Evolutionary conservation across 2,113 vertebrate genomes (phyloP).

Genomic region (Gavialis gangeticus): DNA sequence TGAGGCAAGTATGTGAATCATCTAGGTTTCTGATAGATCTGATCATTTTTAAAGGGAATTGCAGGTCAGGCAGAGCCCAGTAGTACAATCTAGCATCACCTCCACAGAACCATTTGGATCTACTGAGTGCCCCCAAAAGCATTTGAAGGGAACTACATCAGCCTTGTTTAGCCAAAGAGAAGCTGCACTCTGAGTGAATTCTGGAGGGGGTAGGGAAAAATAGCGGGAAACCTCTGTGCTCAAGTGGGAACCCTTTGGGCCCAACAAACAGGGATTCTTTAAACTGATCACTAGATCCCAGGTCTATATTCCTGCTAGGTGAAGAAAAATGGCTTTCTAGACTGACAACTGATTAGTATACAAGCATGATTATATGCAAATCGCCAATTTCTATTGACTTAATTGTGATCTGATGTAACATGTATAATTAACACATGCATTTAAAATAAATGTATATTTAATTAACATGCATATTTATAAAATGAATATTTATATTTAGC

Average conservation of each 20-base stretch:
- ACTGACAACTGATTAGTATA: constrained; percentile 87
- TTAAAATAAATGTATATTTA: constrained; percentile 91
- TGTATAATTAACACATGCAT: constrained; percentile 87
- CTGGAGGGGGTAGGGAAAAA: background rate
- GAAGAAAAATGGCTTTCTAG: constrained; percentile 77
- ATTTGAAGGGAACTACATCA: background rate
- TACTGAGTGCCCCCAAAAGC: background rate
- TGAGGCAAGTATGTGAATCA: background rate
- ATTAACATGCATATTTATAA: constrained; percentile 89
- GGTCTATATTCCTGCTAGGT: constrained; percentile 30
- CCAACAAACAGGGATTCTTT: background rate
- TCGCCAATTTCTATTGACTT: constrained; percentile 87
- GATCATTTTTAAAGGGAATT: background rate
- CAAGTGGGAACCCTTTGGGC: no score
- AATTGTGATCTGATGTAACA: constrained; percentile 88
- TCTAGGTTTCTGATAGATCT: background rate
- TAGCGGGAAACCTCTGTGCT: background rate
- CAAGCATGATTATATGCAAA: constrained; percentile 90
- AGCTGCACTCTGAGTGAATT: background rate
- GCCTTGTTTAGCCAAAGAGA: background rate
- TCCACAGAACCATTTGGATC: background rate
- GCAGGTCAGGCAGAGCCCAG: background rate
- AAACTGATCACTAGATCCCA: constrained; percentile 38
- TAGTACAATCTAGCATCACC: background rate
- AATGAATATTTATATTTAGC: constrained; percentile 87